Evolutionary conservation across 2,888 invertebrate species (phyloP).

Genomic region (Nomada fucata): DNA sequence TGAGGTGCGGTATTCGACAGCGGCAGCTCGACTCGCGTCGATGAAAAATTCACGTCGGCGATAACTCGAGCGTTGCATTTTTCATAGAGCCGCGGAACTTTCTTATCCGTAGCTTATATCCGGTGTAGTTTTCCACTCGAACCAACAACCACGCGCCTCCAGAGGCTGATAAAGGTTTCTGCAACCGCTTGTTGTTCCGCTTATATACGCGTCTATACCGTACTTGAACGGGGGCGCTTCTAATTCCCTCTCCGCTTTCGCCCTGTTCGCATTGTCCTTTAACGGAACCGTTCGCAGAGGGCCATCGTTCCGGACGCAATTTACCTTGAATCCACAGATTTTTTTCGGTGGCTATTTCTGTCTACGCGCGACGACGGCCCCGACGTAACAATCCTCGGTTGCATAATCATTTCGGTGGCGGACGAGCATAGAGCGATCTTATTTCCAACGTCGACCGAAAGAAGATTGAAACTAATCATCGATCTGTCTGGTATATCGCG

Average conservation of each 20-base stretch:
- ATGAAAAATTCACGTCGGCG: slow-evolving; percentile 83
- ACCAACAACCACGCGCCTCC: slow-evolving; percentile 67
- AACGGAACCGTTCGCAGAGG: too few relatives aligned
- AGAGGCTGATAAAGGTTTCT: slow-evolving; percentile 68
- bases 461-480: slow-evolving; percentile 20
- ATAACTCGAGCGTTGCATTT: slow-evolving; percentile 83
- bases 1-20: slow-evolving; percentile 26
- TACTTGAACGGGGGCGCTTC: background rate
- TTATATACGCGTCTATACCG: slow-evolving; percentile 8
- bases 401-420: background rate
- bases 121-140: slow-evolving; percentile 76
- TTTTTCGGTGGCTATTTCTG: background rate
- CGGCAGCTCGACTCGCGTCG: slow-evolving; percentile 68
- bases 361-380: too few relatives aligned
- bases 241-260: slow-evolving; percentile 13
- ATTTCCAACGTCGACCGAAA: background rate
- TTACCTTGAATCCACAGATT: background rate
- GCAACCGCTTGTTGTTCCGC: slow-evolving; percentile 43
- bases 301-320: background rate
- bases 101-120: slow-evolving; percentile 80
- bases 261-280: background rate
- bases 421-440: background rate
- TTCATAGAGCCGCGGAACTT: slow-evolving; percentile 81
- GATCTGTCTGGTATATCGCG: slow-evolving; percentile 5
- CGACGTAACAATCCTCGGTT: background rate